Conservation (phyloP, 2,888 invertebrate genomes). For the Salticus scenicus region DNA sequence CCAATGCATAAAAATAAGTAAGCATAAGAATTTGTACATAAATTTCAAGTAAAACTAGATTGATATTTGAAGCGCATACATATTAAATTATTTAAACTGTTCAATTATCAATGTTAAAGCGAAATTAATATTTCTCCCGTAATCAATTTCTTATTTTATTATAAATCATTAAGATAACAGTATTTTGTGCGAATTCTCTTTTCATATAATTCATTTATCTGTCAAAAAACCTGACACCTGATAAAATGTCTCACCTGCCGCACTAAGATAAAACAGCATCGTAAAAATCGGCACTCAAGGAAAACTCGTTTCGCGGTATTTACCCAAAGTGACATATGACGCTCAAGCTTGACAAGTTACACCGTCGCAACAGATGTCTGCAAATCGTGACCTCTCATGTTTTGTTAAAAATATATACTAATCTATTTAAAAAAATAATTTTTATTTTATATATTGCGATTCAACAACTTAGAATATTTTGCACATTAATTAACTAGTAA, state of each 20-base stretch:
- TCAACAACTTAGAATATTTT: too few relatives aligned
- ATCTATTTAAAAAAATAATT: too few relatives aligned
- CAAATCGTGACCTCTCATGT: not conserved
- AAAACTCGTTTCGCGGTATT: slow-evolving; percentile 7
- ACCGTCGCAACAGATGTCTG: slow-evolving; percentile 23
- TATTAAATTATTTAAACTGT: too few relatives aligned
- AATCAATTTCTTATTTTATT: not conserved
- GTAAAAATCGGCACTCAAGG: slow-evolving; percentile 23
- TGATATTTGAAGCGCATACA: too few relatives aligned
- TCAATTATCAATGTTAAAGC: too few relatives aligned
- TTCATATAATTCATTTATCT: slow-evolving; percentile 27
- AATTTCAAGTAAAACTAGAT: too few relatives aligned
- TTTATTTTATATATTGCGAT: too few relatives aligned
- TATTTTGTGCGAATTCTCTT: not conserved
- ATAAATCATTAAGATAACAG: not conserved
- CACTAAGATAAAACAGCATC: slow-evolving; percentile 27
- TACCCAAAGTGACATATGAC: slow-evolving; percentile 25
- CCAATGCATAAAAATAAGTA: too few relatives aligned
- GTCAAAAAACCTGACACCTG: not conserved
- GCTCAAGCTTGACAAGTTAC: slow-evolving; percentile 20
- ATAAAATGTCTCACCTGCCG: slow-evolving; percentile 47
- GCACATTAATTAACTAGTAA: too few relatives aligned
- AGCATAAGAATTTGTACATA: too few relatives aligned
- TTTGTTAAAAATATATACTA: too few relatives aligned
- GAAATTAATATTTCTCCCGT: too few relatives aligned